These are phyloP conservation scores for Osmoderma eremita DNA, from an alignment of 2,888 invertebrate species.

Conservation along the genomic window DNA sequence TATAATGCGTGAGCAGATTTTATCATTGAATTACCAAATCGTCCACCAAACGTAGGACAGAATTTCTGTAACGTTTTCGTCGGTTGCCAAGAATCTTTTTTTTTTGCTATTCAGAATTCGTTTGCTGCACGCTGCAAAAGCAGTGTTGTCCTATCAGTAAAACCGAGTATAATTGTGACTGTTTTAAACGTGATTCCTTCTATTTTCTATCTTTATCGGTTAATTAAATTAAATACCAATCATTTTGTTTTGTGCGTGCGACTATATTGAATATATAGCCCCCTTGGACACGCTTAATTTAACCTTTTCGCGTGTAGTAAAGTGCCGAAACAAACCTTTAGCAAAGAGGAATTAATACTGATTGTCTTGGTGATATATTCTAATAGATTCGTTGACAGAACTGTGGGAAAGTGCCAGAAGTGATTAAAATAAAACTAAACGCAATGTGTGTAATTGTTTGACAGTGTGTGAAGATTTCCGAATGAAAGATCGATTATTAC, in stretches of 20 bases:
- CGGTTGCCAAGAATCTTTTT: slow-evolving; percentile 47
- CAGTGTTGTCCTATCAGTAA: slow-evolving; percentile 7
- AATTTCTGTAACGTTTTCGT: slow-evolving; percentile 32
- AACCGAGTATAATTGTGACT: background rate
- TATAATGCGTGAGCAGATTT: slow-evolving; percentile 48
- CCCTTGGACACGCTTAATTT: background rate
- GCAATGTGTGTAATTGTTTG: slow-evolving; percentile 12
- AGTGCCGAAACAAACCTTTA: background rate
- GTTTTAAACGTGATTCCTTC: background rate
- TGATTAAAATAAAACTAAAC: background rate
- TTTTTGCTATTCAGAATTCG: slow-evolving; percentile 55
- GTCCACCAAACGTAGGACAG: slow-evolving; percentile 1
- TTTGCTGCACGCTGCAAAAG: slow-evolving; percentile 11
- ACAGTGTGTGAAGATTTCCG: background rate
- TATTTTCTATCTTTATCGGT: slow-evolving; percentile 3
- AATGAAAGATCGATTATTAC: background rate
- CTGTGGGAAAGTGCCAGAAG: slow-evolving; percentile 6
- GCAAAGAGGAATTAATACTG: background rate
- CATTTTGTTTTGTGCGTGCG: background rate
- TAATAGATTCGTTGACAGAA: slow-evolving; percentile 12
- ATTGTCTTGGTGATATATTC: no score
- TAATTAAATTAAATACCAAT: background rate
- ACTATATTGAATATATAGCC: background rate
- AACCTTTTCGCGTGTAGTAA: background rate
- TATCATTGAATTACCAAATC: slow-evolving; percentile 15